Evolutionary conservation across 2,888 invertebrate genomes (phyloP), one percentile per base, ranked within the genome.

Genomic region (Lymantria dispar): DNA sequence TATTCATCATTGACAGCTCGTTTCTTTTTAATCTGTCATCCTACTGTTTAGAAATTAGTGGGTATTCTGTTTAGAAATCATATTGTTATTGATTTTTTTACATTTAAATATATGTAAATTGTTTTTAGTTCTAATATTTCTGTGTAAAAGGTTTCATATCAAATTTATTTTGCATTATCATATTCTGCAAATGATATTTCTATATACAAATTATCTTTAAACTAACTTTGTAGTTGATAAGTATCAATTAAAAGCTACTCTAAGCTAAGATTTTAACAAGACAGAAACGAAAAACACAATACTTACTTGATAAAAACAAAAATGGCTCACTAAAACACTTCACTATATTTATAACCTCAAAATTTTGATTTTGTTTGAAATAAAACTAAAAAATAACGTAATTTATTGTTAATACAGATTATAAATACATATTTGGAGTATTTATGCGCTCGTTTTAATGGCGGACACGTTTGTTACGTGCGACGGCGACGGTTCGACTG

Each of bases 351-450:
- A 58, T 62, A 72, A 71, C 71, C 70, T 72, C 54, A 65, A 72
- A 69, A 59, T 38, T 52, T 43, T 58, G 70, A 71, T 80, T 83
- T 77, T 80, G 79, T 60, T 62, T 54, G 8, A 78, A 75, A 42
- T 13, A 37, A 12, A 46, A 46, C 33, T 33, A 15, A 38, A 36
- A 30, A 11, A 14, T 36, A 22, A 37, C 33, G 52, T 29, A 33
- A 14, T 41, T 36, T 33, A 33, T 42, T 47, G 40, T 38, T 7
- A 48, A 49, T 47, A 31, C 48, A 33, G 41, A 54, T 58, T 56
- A 56, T 41, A 49, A 52, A 60, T 54, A 58, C 60, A 65, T 58
- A 45, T 53, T 45, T 45, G 14, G 41, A 40, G 47, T 64, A 48
- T 52, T 56, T 10, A 1, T 7, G 33, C 49, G 49, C 52, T 50